Base-by-base conservation (phyloP, 2,113 vertebrate genomes). In the Pterocles gutturalis region DNA sequence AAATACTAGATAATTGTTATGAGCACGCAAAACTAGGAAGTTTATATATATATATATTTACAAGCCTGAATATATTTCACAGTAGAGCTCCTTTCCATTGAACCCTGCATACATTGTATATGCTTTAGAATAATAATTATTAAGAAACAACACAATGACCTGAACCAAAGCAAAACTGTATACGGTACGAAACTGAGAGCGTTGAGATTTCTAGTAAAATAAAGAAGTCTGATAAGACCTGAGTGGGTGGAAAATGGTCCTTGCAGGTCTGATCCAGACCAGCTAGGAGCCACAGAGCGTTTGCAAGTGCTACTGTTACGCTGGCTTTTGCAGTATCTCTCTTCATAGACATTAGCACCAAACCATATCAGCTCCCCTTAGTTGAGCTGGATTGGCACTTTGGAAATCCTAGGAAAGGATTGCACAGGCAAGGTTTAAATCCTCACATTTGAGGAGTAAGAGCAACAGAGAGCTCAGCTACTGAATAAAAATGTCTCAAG, bases 351-450 rank as follows among this genome's bases (percentile, higher is more conserved):
- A 8, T 92, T 48, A 65, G 48, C 93, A 45, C 51, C 73, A 89
- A 91, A 85, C 76, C 80, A 62, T 61, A 94, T 91, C 89, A 76
- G 77, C 55, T 95, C 73, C 87, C 70, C 70, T 87, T 18, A 85
- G 77, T 7, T 95, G 95, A 96, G 94, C 89, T 89, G 83, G 90
- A 93, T 78, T 90, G 94, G 73, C 77, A 91, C 54, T 91, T 69
- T 51, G 81, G 94, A 97, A 96, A 96, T 95, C 69, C 81, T 11
- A 45, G 54, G 41, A 41, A 41, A 41, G 41, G 41, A 41, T 41
- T 38, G 71, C 89, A 69, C 26, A 76, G 45, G 49, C 89, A 76
- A 83, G 49, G 57, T 85, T 89, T 87, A 91, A 92, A 82, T 82
- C 69, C 69, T 82, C 83, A 71, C 19, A 60, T 86, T 3, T 94